Evolutionary conservation across 1,140 invertebrate species (phyloP).

Genomic region (Cyclina sinensis): DNA sequence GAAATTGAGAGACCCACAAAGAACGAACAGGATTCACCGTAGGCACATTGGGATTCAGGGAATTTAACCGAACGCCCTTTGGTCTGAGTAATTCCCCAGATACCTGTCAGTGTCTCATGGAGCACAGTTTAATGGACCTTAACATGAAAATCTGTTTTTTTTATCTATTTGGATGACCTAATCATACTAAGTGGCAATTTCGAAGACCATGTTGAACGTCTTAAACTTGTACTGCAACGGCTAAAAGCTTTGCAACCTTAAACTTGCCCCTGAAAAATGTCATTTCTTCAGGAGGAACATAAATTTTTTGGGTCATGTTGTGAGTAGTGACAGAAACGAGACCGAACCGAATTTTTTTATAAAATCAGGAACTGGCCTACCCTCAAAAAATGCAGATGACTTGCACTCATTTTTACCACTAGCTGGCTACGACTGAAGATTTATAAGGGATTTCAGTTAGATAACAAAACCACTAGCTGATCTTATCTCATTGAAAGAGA

Average conservation of each 20-base stretch:
- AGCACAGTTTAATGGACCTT: slow-evolving; percentile 57
- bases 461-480: slow-evolving; percentile 71
- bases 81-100: slow-evolving; percentile 52
- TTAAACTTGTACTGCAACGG: slow-evolving; percentile 58
- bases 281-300: slow-evolving; percentile 83
- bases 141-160: slow-evolving; percentile 39
- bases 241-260: slow-evolving; percentile 46
- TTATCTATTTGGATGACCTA: slow-evolving; percentile 46
- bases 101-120: too few relatives aligned
- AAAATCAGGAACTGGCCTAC: slow-evolving; percentile 76
- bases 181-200: slow-evolving; percentile 49
- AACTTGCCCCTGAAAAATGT: slow-evolving; percentile 66
- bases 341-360: slow-evolving; percentile 76
- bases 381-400: slow-evolving; percentile 74
- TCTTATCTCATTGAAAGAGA: slow-evolving; percentile 43
- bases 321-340: slow-evolving; percentile 72
- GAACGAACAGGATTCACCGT: slow-evolving; percentile 81
- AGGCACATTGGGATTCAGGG: slow-evolving; percentile 48
- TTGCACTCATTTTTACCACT: slow-evolving; percentile 79
- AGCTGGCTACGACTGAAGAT: slow-evolving; percentile 83
- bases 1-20: slow-evolving; percentile 75
- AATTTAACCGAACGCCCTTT: slow-evolving; percentile 68
- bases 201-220: slow-evolving; percentile 56
- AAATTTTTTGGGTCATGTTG: slow-evolving; percentile 73
- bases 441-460: slow-evolving; percentile 74